Conservation (phyloP, 2,888 invertebrate genomes). For the Netelia inedita region DNA sequence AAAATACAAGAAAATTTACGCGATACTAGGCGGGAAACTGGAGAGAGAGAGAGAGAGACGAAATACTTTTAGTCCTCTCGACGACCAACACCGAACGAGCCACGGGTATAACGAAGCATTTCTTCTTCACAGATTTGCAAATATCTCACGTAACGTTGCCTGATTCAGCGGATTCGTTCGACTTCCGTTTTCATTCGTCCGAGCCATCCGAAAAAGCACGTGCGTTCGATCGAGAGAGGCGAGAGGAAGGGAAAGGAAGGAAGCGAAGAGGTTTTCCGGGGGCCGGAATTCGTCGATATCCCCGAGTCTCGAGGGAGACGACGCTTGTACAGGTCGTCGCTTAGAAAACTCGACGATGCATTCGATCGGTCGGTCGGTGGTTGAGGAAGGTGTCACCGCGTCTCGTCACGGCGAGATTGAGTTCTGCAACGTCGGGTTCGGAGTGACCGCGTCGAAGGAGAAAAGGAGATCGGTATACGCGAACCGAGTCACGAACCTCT, state of each 20-base stretch:
- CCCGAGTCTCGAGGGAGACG: slow-evolving; percentile 29
- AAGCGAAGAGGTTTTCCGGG: slow-evolving; percentile 44
- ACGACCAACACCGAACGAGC: slow-evolving; percentile 28
- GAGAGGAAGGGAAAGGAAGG: neutral
- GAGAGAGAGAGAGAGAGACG: slow-evolving; percentile 4
- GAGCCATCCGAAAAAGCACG: slow-evolving; percentile 13
- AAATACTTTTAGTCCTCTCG: neutral
- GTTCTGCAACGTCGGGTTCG: slow-evolving; percentile 31
- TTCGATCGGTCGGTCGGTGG: slow-evolving; percentile 52
- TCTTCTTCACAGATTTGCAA: slow-evolving; percentile 58
- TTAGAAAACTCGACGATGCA: slow-evolving; percentile 60
- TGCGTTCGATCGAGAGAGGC: slow-evolving; percentile 18
- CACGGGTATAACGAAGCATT: slow-evolving; percentile 56
- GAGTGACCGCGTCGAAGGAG: slow-evolving; percentile 24
- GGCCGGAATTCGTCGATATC: slow-evolving; percentile 53
- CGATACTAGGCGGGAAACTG: neutral
- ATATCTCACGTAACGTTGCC: slow-evolving; percentile 61
- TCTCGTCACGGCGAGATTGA: slow-evolving; percentile 34
- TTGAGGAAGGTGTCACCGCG: slow-evolving; percentile 47
- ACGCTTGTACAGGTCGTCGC: neutral
- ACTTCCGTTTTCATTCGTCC: slow-evolving; percentile 53
- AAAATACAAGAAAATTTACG: no score
- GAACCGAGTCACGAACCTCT: slow-evolving; percentile 46
- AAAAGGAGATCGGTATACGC: slow-evolving; percentile 65
- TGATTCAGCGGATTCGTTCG: slow-evolving; percentile 60